A percentile compares a stretch with the other conserved stretches of the same genome.
Evolutionary conservation across 2,888 invertebrate species (phyloP).

Genomic region (Unio delphinus): DNA sequence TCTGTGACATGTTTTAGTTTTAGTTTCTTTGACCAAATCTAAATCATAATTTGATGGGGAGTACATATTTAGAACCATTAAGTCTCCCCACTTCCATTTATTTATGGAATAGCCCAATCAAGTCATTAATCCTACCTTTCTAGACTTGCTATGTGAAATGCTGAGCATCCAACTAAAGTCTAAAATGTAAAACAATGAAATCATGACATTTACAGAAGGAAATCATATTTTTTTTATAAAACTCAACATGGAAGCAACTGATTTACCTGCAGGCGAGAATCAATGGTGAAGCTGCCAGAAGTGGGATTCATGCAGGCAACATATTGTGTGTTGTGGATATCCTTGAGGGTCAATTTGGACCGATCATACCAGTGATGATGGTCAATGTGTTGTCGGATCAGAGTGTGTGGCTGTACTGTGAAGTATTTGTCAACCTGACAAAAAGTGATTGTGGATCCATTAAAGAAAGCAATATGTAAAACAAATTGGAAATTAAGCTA

Average conservation of each 20-base stretch:
- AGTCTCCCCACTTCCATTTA: too few species aligned
- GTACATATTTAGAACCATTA: too few species aligned
- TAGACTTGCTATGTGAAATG: too few species aligned
- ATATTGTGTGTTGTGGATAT: slow-evolving; percentile 97
- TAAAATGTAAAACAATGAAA: not conserved
- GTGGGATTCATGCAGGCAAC: slow-evolving; percentile 99
- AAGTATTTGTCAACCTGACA: slow-evolving; percentile 88
- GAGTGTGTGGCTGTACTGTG: slow-evolving; percentile 95
- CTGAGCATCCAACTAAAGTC: too few species aligned
- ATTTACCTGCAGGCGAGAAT: slow-evolving; percentile 85
- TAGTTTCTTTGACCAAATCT: too few species aligned
- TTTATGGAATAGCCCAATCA: too few species aligned
- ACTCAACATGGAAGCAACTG: too few species aligned
- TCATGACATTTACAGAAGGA: not conserved
- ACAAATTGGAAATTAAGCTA: too few species aligned
- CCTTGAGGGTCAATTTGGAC: slow-evolving; percentile 88
- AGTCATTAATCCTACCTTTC: too few species aligned
- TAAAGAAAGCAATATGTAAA: too few species aligned
- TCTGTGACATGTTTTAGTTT: too few species aligned
- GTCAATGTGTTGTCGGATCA: slow-evolving; percentile 95
- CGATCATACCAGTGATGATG: slow-evolving; percentile 98
- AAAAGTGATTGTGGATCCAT: not conserved
- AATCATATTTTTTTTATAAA: not conserved
- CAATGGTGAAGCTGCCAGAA: slow-evolving; percentile 96
- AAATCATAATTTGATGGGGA: too few species aligned